Percentiles rank a stretch among this genome's conserved stretches.
These are phyloP conservation scores for Crocuta crocuta DNA, from an alignment of 2,113 vertebrate genomes.

Conservation along the genomic window DNA sequence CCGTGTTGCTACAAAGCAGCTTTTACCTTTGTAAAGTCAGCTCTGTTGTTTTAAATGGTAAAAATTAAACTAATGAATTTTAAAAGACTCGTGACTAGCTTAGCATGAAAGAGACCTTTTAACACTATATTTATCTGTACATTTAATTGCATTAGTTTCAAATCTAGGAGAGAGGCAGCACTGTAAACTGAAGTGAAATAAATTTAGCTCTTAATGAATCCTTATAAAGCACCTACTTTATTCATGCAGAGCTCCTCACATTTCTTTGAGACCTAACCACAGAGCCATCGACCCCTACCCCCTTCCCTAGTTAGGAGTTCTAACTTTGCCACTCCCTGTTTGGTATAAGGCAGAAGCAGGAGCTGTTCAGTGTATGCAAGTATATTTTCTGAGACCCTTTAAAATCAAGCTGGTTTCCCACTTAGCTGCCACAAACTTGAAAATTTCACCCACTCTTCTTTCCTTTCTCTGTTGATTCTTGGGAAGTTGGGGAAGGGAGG, in stretches of 20 bases:
- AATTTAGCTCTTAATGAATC: conserved; percentile 87
- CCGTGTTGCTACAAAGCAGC: conserved; percentile 88
- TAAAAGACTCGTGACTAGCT: conserved; percentile 83
- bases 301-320: neutral
- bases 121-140: conserved; percentile 84
- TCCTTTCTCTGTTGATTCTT: conserved; percentile 50
- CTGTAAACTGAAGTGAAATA: conserved; percentile 90
- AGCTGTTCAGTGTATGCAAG: neutral
- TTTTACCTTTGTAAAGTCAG: conserved; percentile 87
- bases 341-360: conserved; percentile 3
- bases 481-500: neutral
- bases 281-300: neutral
- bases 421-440: neutral
- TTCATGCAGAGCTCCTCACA: conserved; percentile 67
- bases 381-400: conserved; percentile 48
- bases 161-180: conserved; percentile 86
- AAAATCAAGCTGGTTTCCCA: conserved; percentile 47
- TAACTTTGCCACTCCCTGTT: conserved; percentile 30
- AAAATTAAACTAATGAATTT: conserved; percentile 87
- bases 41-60: conserved; percentile 84
- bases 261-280: conserved; percentile 58
- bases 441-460: conserved; percentile 23
- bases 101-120: conserved; percentile 86
- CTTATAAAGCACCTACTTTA: conserved; percentile 74
- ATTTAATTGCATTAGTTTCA: conserved; percentile 87